Percentiles rank a stretch among this genome's conserved stretches.
These are phyloP conservation scores for Sander vitreus DNA, from an alignment of 2,113 vertebrate genomes.

Conservation along the genomic window DNA sequence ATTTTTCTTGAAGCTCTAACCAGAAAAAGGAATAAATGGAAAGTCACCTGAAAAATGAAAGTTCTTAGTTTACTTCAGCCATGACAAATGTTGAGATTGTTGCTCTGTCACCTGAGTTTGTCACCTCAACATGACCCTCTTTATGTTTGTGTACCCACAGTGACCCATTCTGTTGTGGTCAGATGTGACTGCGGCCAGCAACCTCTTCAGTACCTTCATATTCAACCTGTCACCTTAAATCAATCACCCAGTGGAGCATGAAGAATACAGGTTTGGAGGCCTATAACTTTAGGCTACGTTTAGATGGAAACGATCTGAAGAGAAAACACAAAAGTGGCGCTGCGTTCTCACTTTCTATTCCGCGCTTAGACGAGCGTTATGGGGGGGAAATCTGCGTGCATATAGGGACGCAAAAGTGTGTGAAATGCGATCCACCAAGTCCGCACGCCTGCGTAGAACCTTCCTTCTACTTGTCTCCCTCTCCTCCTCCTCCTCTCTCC, in stretches of 20 bases:
- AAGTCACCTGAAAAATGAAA: conserved; percentile 22
- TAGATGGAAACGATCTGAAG: too few species aligned
- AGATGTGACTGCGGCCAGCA: conserved; percentile 13
- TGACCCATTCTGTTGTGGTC: conserved; percentile 3
- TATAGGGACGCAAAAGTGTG: too few species aligned
- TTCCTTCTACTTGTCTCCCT: too few species aligned
- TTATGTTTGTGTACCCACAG: conserved; percentile 23
- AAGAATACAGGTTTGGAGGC: not conserved
- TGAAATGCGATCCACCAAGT: too few species aligned
- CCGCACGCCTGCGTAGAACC: too few species aligned
- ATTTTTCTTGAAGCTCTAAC: conserved; percentile 4
- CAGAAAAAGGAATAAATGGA: conserved; percentile 19
- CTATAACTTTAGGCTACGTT: too few species aligned
- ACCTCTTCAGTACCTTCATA: not conserved
- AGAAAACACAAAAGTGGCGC: too few species aligned
- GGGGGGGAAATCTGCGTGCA: too few species aligned
- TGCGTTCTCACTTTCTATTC: too few species aligned
- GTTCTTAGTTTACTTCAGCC: conserved; percentile 19
- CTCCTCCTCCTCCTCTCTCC: too few species aligned
- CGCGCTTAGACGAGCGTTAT: too few species aligned
- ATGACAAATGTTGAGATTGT: conserved; percentile 41
- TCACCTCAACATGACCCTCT: conserved; percentile 33
- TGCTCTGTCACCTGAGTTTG: conserved; percentile 27
- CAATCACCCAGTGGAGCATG: not conserved
- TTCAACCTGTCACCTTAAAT: conserved; percentile 1